Conservation (phyloP, 2,888 invertebrate species). For the Ormyrus thymus region DNA sequence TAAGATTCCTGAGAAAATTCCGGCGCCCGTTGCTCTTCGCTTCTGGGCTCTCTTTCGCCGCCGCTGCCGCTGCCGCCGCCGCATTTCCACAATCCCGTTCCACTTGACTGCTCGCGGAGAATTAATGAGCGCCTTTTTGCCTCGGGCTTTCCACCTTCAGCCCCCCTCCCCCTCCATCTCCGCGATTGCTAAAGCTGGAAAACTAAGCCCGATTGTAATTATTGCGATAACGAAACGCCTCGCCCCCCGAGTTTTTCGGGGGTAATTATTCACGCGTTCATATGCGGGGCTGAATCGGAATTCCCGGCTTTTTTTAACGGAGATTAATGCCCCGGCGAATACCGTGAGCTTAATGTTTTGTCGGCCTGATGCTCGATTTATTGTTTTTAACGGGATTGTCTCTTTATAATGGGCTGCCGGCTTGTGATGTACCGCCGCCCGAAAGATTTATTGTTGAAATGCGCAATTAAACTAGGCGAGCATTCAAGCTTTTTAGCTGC, state of each 20-base stretch:
- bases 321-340: constrained; percentile 51
- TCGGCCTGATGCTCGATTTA: constrained; percentile 45
- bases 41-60: constrained; percentile 39
- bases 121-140: constrained; percentile 65
- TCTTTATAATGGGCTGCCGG: background rate
- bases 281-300: constrained; percentile 24
- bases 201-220: constrained; percentile 31
- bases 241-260: background rate
- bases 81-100: constrained; percentile 67
- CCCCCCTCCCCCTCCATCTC: background rate
- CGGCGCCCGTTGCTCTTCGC: constrained; percentile 56
- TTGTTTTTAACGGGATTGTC: constrained; percentile 47
- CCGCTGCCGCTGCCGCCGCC: constrained; percentile 53
- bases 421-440: background rate
- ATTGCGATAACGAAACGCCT: constrained; percentile 42
- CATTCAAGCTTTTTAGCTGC: too few species aligned
- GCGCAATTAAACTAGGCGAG: background rate
- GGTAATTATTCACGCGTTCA: constrained; percentile 48
- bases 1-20: constrained; percentile 73
- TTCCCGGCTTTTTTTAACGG: constrained; percentile 29
- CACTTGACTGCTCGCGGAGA: constrained; percentile 66
- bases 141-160: constrained; percentile 41
- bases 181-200: background rate
- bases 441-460: constrained; percentile 6
- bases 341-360: constrained; percentile 46